Percentiles rank a stretch among this genome's conserved stretches.
Conservation (phyloP, 1,140 invertebrate genomes). For the Drosophila orena region DNA sequence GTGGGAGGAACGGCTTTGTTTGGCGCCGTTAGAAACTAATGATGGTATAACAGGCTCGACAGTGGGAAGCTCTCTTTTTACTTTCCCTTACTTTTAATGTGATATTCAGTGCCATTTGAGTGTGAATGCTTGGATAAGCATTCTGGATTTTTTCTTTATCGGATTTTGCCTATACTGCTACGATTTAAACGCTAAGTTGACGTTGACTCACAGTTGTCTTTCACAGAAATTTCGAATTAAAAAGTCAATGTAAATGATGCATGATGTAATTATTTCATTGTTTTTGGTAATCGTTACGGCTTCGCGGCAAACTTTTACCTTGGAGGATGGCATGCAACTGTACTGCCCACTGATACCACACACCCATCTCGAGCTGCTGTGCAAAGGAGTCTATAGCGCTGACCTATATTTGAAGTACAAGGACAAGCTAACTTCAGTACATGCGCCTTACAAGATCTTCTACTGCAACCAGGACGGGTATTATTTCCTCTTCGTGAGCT, state of each 20-base stretch:
- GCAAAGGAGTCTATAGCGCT: conserved; percentile 2
- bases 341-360: conserved; percentile 7
- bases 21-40: conserved; percentile 52
- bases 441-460: conserved; percentile 18
- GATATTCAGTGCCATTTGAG: conserved; percentile 60
- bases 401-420: conserved; percentile 13
- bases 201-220: background rate
- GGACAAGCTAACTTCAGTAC: background rate
- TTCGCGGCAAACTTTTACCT: background rate
- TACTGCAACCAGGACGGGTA: background rate
- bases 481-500: background rate
- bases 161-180: background rate
- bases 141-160: conserved; percentile 2
- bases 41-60: conserved; percentile 43
- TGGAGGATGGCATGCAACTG: background rate
- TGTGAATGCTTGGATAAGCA: conserved; percentile 67
- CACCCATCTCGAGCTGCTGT: conserved; percentile 1
- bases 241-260: background rate
- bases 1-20: conserved; percentile 66
- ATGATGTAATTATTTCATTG: background rate
- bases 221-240: conserved; percentile 8
- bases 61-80: conserved; percentile 7
- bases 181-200: background rate
- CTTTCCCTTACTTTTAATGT: conserved; percentile 27
- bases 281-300: no score